A percentile compares a stretch with the other conserved stretches of the same genome.
Evolutionary conservation across 2,113 vertebrate species (phyloP).

Genomic region (Tichodroma muraria): DNA sequence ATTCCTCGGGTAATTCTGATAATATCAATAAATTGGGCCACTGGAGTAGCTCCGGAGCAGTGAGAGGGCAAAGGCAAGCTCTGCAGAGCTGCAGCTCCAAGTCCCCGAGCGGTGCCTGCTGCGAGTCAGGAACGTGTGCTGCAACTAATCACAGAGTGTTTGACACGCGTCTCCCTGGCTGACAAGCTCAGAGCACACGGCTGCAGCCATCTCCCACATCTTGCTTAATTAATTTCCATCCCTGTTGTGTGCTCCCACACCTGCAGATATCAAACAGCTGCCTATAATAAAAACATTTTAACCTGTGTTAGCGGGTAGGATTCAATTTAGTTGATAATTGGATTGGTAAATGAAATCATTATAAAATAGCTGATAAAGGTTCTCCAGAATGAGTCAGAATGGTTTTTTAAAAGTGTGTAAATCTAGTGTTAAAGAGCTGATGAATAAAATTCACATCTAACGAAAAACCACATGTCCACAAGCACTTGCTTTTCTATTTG

Average conservation of each 20-base stretch:
- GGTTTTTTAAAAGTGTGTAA: constrained; percentile 10
- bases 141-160: neutral
- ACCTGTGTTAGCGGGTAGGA: neutral
- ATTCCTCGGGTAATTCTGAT: neutral
- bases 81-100: neutral
- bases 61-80: neutral
- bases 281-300: neutral
- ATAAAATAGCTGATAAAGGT: constrained; percentile 29
- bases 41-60: neutral
- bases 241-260: constrained; percentile 21
- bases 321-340: neutral
- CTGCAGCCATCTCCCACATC: constrained; percentile 39
- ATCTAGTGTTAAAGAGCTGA: constrained; percentile 14
- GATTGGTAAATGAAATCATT: neutral
- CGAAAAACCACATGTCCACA: constrained; percentile 46
- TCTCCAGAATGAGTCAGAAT: neutral
- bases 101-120: neutral
- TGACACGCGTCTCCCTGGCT: neutral
- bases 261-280: constrained; percentile 46
- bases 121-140: neutral
- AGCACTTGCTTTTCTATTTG: constrained; percentile 46
- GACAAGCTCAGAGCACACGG: neutral
- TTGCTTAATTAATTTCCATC: constrained; percentile 17
- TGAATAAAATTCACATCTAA: constrained; percentile 38
- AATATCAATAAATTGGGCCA: fast-evolving